Evolutionary conservation across 2,797 vertebrate species (phyloP), one percentile per base, ranked within the genome.

Genomic region (Neosalanx taihuensis): DNA sequence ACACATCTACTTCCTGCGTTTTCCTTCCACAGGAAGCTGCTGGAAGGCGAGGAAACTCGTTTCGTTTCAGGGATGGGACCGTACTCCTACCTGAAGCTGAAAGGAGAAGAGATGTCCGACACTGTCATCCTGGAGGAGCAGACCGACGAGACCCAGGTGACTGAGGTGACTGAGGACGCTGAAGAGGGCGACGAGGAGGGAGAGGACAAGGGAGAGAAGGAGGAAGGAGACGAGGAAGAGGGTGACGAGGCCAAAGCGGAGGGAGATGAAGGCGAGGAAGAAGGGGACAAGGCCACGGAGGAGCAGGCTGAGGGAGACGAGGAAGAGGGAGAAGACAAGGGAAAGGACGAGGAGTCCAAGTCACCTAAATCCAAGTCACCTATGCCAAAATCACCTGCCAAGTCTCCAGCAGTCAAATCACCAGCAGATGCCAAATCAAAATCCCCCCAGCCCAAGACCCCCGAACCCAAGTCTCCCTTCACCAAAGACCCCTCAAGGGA

Each of bases 41-140:
- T 98, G 75, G 96, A 98, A 81, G 95, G 96, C 2, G 96, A 98
- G 79, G 96, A 98, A 77, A 95, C 94, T 64, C 92, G 95, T 37
- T 92, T 96, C 0, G 92, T 93, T 70, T 90, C 93, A 0, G 93
- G 94, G 51, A 89, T 92, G 57, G 85, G 87, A 73, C 90, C 94
- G 56, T 74, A 93, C 18, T 77, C 90, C 64, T 92, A 92, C 79
- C 81, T 95, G 76, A 97, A 95, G 75, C 87, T 95, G 70, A 98
- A 97, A 86, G 90, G 89, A 0, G 95, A 96, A 67, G 95, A 97
- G 75, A 95, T 96, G 69, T 93, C 94, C 0, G 96, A 97, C 68
- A 96, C 93, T 0, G 96, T 98, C 74, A 97, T 97, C 41, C 89
- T 96, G 81, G 95, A 96, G 75, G 95, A 97, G 76, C 95, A 97